A percentile compares a stretch with the other conserved stretches of the same genome.
Conservation (phyloP, 2,888 invertebrate species). For the Scelioninae gen. 1 region DNA sequence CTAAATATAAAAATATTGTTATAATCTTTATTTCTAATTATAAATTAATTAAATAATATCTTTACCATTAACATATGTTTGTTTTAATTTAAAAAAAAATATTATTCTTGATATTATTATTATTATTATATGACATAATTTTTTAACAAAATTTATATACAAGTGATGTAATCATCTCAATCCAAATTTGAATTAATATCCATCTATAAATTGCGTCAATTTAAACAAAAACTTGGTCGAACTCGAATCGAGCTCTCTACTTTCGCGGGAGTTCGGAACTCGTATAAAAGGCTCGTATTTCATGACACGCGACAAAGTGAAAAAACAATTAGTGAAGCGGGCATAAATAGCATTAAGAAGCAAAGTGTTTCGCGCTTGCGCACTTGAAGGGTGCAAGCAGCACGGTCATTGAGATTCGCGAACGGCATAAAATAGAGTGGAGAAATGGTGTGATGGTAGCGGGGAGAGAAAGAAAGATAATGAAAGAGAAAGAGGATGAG, state of each 20-base stretch:
- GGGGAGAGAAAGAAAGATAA: neutral
- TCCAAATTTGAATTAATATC: constrained; percentile 25
- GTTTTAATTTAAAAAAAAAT: no score
- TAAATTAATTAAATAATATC: no score
- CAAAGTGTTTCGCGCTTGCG: constrained; percentile 42
- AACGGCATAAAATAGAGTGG: constrained; percentile 74
- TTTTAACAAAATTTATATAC: no score
- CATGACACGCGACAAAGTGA: constrained; percentile 44
- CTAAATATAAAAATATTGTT: no score
- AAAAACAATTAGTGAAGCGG: constrained; percentile 54
- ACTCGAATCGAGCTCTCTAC: constrained; percentile 16
- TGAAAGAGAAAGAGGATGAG: neutral
- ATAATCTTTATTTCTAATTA: no score
- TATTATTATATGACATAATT: no score
- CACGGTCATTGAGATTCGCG: constrained; percentile 78
- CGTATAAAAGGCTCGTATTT: constrained; percentile 42
- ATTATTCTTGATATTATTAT: no score
- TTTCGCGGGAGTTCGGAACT: constrained; percentile 36
- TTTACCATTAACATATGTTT: no score
- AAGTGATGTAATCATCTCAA: constrained; percentile 12
- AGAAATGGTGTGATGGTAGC: constrained; percentile 15
- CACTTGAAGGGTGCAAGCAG: constrained; percentile 38
- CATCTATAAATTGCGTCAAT: constrained; percentile 13
- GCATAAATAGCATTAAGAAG: constrained; percentile 54
- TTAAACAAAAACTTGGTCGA: constrained; percentile 16